A percentile compares a stretch with the other conserved stretches of the same genome.
Evolutionary conservation across 1,140 invertebrate species (phyloP).

Genomic region (Asbolus verrucosus): DNA sequence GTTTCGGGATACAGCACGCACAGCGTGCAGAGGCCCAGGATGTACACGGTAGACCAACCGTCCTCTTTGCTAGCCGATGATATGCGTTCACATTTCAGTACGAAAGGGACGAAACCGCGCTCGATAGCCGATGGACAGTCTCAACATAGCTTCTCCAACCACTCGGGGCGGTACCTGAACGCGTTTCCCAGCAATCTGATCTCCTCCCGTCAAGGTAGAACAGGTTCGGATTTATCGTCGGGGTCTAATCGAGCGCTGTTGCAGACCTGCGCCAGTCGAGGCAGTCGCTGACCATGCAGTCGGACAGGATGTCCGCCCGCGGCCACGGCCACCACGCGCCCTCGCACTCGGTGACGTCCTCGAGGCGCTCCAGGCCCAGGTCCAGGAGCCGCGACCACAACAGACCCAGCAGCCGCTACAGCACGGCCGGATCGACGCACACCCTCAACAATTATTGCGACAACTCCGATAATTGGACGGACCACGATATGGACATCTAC

Average conservation of each 20-base stretch:
- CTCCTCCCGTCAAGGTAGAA: constrained; percentile 83
- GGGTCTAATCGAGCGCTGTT: too few relatives aligned
- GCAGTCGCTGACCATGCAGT: constrained; percentile 82
- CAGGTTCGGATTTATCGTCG: too few relatives aligned
- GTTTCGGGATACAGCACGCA: constrained; percentile 91
- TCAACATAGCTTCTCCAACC: constrained; percentile 86
- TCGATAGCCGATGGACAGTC: constrained; percentile 88
- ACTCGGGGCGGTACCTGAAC: constrained; percentile 80
- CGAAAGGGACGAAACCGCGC: constrained; percentile 69
- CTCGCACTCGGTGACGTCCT: constrained; percentile 70
- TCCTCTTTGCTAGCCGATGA: constrained; percentile 75
- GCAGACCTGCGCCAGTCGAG: constrained; percentile 84
- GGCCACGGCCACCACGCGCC: constrained; percentile 67
- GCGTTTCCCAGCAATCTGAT: constrained; percentile 81
- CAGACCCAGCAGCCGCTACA: constrained; percentile 74
- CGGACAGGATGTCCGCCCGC: constrained; percentile 80
- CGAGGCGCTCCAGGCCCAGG: constrained; percentile 74
- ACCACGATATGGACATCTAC: constrained; percentile 96
- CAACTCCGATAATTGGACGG: constrained; percentile 92
- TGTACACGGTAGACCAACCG: constrained; percentile 77
- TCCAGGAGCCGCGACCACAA: constrained; percentile 73
- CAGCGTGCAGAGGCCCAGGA: constrained; percentile 86
- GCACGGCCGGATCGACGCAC: constrained; percentile 78
- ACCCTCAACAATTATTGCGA: constrained; percentile 88
- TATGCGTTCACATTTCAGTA: constrained; percentile 72